Percentiles rank a stretch among this genome's conserved stretches.
Evolutionary conservation across 2,113 vertebrate genomes (phyloP).

Genomic region (Odocoileus virginianus): DNA sequence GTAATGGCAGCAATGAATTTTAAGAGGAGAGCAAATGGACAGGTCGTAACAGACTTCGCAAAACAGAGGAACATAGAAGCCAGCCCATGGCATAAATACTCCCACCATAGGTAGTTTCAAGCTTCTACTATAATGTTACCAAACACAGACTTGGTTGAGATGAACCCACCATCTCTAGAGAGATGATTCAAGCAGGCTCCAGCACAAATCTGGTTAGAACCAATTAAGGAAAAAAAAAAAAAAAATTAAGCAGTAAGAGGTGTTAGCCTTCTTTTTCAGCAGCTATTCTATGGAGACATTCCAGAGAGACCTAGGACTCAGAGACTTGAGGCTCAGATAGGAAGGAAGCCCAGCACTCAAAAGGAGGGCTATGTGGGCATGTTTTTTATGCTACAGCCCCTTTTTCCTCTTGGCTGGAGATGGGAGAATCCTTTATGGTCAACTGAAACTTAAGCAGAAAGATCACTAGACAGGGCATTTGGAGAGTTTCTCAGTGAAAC

Average conservation of each 20-base stretch:
- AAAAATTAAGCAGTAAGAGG: not conserved
- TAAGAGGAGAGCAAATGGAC: not conserved
- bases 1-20: not conserved
- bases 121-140: not conserved
- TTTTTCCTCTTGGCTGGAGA: not conserved
- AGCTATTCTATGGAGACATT: not conserved
- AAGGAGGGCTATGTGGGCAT: not conserved
- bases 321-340: not conserved
- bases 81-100: not conserved
- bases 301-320: not conserved
- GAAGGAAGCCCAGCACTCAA: not conserved
- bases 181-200: not conserved
- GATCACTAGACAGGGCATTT: not conserved
- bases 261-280: not conserved
- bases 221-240: not conserved
- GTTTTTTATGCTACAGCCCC: not conserved
- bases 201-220: not conserved
- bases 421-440: not conserved
- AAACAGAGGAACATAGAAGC: not conserved
- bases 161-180: not conserved
- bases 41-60: not conserved
- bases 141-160: not conserved
- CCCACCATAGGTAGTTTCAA: not conserved
- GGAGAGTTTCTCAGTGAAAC: not conserved
- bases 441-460: not conserved